phyloP scores from a whole-genome alignment of 2,113 vertebrate species.

The Platichthys flesus region DNA sequence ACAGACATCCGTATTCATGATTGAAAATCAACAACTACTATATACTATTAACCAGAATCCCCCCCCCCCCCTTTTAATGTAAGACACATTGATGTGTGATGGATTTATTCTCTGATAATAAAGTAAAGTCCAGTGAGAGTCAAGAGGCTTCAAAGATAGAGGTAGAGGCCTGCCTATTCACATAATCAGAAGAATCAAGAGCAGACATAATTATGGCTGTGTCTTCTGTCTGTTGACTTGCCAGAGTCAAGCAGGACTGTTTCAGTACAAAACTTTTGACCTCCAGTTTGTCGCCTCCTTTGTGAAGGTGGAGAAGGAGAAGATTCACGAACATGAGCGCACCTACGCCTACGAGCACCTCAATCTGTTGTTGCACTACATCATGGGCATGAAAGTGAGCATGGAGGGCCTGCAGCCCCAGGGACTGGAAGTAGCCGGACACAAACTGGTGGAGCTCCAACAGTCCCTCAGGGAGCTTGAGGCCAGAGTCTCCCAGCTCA shows the following conservation, averaged over 20 bases:
- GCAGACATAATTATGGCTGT: background rate
- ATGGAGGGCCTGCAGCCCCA: constrained; percentile 83
- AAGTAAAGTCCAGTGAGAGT: no score
- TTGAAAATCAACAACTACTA: no score
- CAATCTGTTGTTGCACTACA: constrained; percentile 87
- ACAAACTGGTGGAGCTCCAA: constrained; percentile 82
- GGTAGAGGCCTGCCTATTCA: background rate
- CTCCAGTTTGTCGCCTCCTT: background rate
- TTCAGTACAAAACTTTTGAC: background rate
- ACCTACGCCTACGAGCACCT: constrained; percentile 87
- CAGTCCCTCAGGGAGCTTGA: constrained; percentile 81
- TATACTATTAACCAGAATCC: no score
- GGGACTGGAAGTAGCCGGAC: constrained; percentile 81
- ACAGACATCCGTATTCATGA: no score
- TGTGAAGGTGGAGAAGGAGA: constrained; percentile 89
- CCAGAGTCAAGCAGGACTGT: background rate
- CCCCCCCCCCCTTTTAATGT: no score
- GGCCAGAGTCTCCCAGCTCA: constrained; percentile 78
- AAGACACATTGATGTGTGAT: no score
- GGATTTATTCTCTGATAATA: no score
- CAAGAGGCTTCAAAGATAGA: no score
- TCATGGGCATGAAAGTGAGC: constrained; percentile 85
- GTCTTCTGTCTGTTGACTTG: background rate
- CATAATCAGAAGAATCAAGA: background rate
- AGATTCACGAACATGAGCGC: constrained; percentile 87